A percentile compares a stretch with the other conserved stretches of the same genome.
phyloP scores from a whole-genome alignment of 1,140 invertebrate species.

The Bombus balteatus region DNA sequence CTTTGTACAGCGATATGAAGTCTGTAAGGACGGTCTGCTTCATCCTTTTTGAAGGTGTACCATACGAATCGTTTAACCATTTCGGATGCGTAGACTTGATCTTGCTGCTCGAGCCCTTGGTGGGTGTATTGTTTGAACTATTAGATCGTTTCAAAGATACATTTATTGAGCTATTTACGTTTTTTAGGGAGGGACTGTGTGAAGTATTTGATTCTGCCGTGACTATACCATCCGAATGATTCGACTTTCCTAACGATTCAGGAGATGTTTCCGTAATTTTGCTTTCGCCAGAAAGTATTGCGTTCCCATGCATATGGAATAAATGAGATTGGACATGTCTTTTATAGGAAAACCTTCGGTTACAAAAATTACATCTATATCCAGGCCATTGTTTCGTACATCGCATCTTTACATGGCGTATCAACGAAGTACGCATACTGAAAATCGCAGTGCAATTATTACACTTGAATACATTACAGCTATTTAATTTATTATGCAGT shows the following conservation, averaged over 20 bases:
- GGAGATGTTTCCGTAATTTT: not conserved
- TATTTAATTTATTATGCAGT: not conserved
- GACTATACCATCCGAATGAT: too few species aligned
- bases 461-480: not conserved
- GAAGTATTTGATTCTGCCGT: too few species aligned
- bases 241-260: not conserved
- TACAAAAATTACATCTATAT: slow-evolving; percentile 32
- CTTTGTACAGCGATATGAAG: slow-evolving; percentile 11
- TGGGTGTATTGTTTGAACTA: too few species aligned
- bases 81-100: not conserved
- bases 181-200: accelerated
- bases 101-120: too few species aligned
- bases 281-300: not conserved
- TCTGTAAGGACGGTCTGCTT: slow-evolving; percentile 45
- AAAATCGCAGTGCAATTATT: not conserved
- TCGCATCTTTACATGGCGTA: not conserved
- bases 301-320: slow-evolving; percentile 15
- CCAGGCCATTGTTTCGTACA: accelerated
- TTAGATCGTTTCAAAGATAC: too few species aligned
- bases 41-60: slow-evolving; percentile 13
- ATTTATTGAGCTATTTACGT: too few species aligned
- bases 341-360: not conserved
- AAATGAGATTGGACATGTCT: slow-evolving; percentile 22
- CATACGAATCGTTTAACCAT: too few species aligned
- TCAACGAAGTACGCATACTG: not conserved